phyloP scores from a whole-genome alignment of 2,888 invertebrate species.

The Argyresthia goedartella region DNA sequence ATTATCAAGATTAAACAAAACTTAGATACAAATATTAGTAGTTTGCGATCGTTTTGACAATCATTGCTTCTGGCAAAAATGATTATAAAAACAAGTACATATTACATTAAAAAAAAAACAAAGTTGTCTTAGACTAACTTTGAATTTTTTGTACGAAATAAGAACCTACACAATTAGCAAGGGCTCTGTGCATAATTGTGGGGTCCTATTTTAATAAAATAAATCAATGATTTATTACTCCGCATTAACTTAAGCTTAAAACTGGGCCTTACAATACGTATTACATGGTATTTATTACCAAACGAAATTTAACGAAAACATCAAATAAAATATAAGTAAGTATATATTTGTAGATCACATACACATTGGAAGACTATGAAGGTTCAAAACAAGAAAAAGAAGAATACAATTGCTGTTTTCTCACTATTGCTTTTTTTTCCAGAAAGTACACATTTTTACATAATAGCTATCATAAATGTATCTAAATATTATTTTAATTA shows the following conservation, averaged over 20 bases:
- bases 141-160: too few relatives aligned
- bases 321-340: neutral
- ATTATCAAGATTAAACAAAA: too few relatives aligned
- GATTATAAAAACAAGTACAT: slow-evolving; percentile 7
- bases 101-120: neutral
- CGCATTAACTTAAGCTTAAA: slow-evolving; percentile 25
- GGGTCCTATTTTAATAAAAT: slow-evolving; percentile 31
- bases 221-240: slow-evolving; percentile 36
- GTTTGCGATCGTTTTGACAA: neutral
- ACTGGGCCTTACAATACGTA: neutral
- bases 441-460: slow-evolving; percentile 22
- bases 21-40: neutral
- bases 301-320: neutral
- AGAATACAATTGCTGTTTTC: slow-evolving; percentile 25
- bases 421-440: slow-evolving; percentile 39
- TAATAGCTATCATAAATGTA: slow-evolving; percentile 17
- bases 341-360: slow-evolving; percentile 35
- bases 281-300: neutral
- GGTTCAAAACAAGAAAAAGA: slow-evolving; percentile 25
- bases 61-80: slow-evolving; percentile 3
- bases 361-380: slow-evolving; percentile 62
- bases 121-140: too few relatives aligned
- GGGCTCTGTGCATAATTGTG: slow-evolving; percentile 52
- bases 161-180: slow-evolving; percentile 33
- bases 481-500: slow-evolving; percentile 13